Evolutionary conservation across 2,797 vertebrate species (phyloP).

Genomic region (Pantherophis alleghaniensis): DNA sequence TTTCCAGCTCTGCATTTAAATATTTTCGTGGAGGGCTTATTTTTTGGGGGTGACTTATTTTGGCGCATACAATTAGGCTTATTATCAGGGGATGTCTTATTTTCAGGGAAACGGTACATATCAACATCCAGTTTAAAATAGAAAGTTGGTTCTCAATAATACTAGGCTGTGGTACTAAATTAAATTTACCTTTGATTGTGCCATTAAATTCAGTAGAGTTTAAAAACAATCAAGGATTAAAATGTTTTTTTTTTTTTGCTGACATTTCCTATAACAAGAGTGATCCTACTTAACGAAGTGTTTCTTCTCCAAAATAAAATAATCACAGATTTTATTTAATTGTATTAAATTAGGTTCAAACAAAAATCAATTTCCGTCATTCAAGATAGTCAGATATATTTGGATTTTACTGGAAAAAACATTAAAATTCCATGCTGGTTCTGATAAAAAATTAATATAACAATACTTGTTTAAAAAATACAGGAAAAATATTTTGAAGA

Average conservation of each 20-base stretch:
- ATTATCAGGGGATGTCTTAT: too few relatives aligned
- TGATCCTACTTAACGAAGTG: neutral
- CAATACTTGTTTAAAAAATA: neutral
- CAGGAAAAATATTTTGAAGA: neutral
- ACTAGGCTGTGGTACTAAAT: too few relatives aligned
- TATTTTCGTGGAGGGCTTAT: too few relatives aligned
- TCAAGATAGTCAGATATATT: neutral
- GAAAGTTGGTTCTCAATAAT: too few relatives aligned
- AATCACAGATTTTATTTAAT: neutral
- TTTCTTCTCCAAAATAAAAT: neutral
- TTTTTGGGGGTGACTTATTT: too few relatives aligned
- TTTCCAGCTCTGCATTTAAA: too few relatives aligned
- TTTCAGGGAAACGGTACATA: too few relatives aligned
- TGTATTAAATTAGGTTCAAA: neutral
- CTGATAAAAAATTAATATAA: neutral
- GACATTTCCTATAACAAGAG: neutral
- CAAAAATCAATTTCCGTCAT: neutral
- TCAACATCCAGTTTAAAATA: neutral
- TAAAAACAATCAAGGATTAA: too few relatives aligned
- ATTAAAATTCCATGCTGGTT: neutral
- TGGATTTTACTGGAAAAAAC: neutral
- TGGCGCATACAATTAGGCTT: too few relatives aligned
- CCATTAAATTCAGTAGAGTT: too few relatives aligned
- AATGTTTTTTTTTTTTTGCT: too few relatives aligned
- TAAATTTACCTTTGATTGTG: too few relatives aligned